Evolutionary conservation across 53 echinoderm and acorn worm species (phyloP), one percentile per base, ranked within the genome.

Genomic region (Paracentrotus lividus): DNA sequence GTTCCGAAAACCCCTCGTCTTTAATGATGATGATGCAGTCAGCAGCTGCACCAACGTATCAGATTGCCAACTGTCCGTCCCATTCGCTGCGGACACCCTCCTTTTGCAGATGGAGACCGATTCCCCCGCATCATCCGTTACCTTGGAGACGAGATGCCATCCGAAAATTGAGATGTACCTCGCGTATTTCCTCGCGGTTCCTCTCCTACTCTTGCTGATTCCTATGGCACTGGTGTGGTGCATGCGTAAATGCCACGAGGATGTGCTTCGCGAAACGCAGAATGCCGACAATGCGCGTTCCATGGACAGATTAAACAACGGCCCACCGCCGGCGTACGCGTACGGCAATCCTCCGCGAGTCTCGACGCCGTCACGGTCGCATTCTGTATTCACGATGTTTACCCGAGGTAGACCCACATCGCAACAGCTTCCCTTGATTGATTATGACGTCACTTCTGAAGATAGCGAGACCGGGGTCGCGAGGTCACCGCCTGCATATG

Each of bases 101-200:
- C 23, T 92, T 15, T 38, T 81, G 5, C 55, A 77, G n/a, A 78
- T 78, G 77, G 44, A 53, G 42, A 81, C 24, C 10, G n/a, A 78
- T 21, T 78, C 92, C 3, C 29, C 92, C 23, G 8, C 58, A 56
- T 59, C 92, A 16, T 56, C 78, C 56, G 43, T 92, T 18, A 52
- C 81, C 81, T 7, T 92, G 42, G 20, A 42, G 57, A 78, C 67
- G 67, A 21, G 52, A 94, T 94, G 78, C 51, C 16, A 29, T 60
- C 93, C 93, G 0, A 59, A 67, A 75, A 38, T 88, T 84, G 75
- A n/a, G 51, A 86, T 95, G 88, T 67, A 95, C 93, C 77, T 67
- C 47, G 56, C 88, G 36, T 95, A 88, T 77, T 92, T 75, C 16
- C 38, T 88, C 76, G 42, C 23, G 16, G 56, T 57, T 10, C 92